A percentile compares a stretch with the other conserved stretches of the same genome.
Conservation (phyloP, 2,888 invertebrate genomes). For the Lasioglossum zephyrum region DNA sequence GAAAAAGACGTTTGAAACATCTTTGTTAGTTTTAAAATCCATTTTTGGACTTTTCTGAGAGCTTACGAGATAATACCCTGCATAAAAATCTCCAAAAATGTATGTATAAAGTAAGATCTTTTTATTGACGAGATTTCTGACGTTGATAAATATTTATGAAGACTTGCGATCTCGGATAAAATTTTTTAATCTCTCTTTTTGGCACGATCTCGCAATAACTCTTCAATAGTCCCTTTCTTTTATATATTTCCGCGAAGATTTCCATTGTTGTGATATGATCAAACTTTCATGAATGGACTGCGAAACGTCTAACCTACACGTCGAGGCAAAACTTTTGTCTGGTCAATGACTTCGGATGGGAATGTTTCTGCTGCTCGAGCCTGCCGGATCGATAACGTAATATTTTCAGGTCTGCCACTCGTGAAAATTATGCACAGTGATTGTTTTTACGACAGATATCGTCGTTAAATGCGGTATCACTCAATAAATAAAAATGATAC, state of each 20-base stretch:
- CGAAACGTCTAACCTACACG: conserved; percentile 38
- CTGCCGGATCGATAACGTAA: conserved; percentile 32
- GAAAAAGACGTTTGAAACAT: neutral
- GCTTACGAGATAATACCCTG: too few species aligned
- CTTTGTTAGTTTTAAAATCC: neutral
- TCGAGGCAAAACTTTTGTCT: conserved; percentile 26
- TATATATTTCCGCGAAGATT: neutral
- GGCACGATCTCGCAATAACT: neutral
- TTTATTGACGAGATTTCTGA: neutral
- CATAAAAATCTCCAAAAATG: neutral
- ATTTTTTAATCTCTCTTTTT: neutral
- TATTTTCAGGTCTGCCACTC: neutral
- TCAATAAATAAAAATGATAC: neutral
- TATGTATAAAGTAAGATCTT: neutral
- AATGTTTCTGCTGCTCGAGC: conserved; percentile 3
- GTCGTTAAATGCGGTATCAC: neutral
- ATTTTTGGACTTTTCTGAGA: neutral
- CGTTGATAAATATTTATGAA: neutral
- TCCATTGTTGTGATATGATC: conserved; percentile 35
- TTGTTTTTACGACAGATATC: neutral
- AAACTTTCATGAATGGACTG: conserved; percentile 41
- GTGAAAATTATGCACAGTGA: neutral
- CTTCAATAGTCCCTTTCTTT: neutral
- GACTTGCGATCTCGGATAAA: neutral
- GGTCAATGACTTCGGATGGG: conserved; percentile 38